Percentiles rank a stretch among this genome's conserved stretches.
Conservation (phyloP, 2,888 invertebrate genomes). For the Linnaemya tessellans region DNA sequence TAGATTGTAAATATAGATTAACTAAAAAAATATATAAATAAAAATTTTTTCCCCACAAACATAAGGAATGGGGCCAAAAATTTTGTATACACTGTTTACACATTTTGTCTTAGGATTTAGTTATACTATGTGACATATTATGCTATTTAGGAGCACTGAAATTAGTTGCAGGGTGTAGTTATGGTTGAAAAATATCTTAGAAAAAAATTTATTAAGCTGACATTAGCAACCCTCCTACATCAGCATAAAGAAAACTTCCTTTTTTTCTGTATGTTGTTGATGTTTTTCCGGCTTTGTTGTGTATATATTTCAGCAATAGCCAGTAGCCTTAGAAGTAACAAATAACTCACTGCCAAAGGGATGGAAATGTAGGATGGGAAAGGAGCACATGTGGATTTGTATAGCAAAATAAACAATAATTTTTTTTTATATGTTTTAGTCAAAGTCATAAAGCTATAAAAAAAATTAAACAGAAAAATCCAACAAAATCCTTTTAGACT, state of each 20-base stretch:
- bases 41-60: too few relatives aligned
- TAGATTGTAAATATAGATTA: too few relatives aligned
- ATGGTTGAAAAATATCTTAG: too few relatives aligned
- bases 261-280: slow-evolving; percentile 1
- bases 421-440: slow-evolving; percentile 48
- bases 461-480: slow-evolving; percentile 1
- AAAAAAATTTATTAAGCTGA: not conserved
- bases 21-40: too few relatives aligned
- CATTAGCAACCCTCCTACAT: not conserved
- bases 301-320: slow-evolving; percentile 13
- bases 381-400: not conserved
- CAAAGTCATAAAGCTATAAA: slow-evolving; percentile 50
- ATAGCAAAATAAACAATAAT: slow-evolving; percentile 1
- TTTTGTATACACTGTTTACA: too few relatives aligned
- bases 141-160: too few relatives aligned
- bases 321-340: slow-evolving; percentile 28
- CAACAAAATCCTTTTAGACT: slow-evolving; percentile 31
- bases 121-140: too few relatives aligned
- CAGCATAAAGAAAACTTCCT: not conserved
- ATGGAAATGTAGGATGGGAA: not conserved
- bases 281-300: slow-evolving; percentile 4
- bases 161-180: too few relatives aligned
- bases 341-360: slow-evolving; percentile 15
- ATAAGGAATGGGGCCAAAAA: too few relatives aligned
- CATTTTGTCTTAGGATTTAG: too few relatives aligned